Evolutionary conservation across 2,113 vertebrate species (phyloP).

Genomic region (Sardina pilchardus): DNA sequence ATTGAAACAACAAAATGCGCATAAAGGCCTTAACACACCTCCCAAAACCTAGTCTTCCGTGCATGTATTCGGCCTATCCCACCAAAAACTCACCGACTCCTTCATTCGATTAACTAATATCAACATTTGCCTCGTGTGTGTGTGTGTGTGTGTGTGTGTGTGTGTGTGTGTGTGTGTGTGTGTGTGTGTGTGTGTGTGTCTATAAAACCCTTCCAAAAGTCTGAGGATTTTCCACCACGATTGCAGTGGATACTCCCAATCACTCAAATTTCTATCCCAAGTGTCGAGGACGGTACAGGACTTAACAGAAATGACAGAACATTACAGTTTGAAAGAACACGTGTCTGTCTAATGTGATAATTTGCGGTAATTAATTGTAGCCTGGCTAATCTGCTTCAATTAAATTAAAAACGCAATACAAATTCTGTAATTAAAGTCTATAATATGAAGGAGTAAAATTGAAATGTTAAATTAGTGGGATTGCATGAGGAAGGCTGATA

Average conservation of each 20-base stretch:
- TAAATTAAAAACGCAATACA: constrained; percentile 5
- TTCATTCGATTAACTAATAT: not conserved
- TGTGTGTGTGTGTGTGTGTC: constrained; percentile 7
- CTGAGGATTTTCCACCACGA: not conserved
- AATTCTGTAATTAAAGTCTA: constrained; percentile 5
- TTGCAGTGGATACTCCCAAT: not conserved
- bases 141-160: constrained; percentile 19
- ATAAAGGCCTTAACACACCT: too few relatives aligned
- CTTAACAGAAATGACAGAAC: not conserved
- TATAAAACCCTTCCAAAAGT: not conserved
- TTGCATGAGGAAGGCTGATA: constrained; percentile 1
- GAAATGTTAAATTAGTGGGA: constrained; percentile 17
- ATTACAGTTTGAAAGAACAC: not conserved
- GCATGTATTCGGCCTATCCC: not conserved
- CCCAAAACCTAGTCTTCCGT: too few relatives aligned
- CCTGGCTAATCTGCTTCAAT: not conserved
- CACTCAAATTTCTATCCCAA: not conserved
- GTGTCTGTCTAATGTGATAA: constrained; percentile 9
- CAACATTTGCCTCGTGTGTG: not conserved
- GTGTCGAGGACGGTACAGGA: not conserved
- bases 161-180: constrained; percentile 34
- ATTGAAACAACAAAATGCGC: too few relatives aligned
- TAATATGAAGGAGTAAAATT: not conserved
- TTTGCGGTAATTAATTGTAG: constrained; percentile 5
- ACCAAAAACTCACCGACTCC: not conserved